Evolutionary conservation across 2,113 vertebrate species (phyloP), one percentile per base, ranked within the genome.

Genomic region (Myrmecobius fasciatus): DNA sequence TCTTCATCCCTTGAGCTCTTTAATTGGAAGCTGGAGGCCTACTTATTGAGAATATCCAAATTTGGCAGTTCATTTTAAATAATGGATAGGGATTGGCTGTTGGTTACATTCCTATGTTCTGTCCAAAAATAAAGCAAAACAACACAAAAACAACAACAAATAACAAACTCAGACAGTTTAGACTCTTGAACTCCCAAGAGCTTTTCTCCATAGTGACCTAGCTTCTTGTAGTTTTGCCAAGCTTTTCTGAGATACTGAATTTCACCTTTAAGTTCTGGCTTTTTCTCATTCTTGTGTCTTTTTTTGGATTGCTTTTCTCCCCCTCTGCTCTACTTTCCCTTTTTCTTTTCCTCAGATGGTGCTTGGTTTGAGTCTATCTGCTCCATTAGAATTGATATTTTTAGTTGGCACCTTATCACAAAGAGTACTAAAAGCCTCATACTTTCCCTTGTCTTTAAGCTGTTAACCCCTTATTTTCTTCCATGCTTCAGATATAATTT

Each of bases 271-370:
- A 51, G 83, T 36, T n/a, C 25, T 88, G 49, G 20, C 89, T 46
- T 90, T 11, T 49, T 53, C 53, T 17, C 67, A 26, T 43, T 26
- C 48, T 75, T 89, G 43, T 24, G 25, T 52, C 48, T 52, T 94
- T 60, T 52, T 28, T 56, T 49, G 53, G 25, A 31, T 53, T 96
- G 24, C 2, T 43, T 89, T n/a, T 5, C 53, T 49, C 28, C 17
- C 14, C 24, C 4, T 54, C 8, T 8, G 0, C 3, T 26, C 46
- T 51, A 4, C 1, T 53, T 8, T 10, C 2, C 25, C 47, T 9
- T 9, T 2, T 67, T 91, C 25, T 53, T 91, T 60, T 47, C 51
- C 52, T 52, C n/a, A 26, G 2, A 90, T 53, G 67, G 36, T 24
- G 6, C n/a, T 83, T 20, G 67, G 67, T 83, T 83, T 43, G 17